Evolutionary conservation across 2,888 invertebrate species (phyloP), one percentile per base, ranked within the genome.

Genomic region (Diloba caeruleocephala): DNA sequence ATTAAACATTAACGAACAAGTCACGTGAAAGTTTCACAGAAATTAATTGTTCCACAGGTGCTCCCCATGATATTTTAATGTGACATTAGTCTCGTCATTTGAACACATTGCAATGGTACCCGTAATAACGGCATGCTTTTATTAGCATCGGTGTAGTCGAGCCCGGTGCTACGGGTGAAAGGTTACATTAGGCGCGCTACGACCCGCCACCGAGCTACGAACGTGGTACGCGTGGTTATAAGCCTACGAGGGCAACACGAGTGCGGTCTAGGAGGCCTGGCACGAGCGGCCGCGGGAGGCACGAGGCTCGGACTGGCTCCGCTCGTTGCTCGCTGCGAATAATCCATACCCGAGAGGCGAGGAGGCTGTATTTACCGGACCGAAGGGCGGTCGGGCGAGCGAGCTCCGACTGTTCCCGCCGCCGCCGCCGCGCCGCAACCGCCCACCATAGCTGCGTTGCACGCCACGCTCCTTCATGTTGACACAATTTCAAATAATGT

Each of bases 291-390:
- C 84, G 84, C 84, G 80, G 74, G 76, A 85, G 85, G 83, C 87
- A 88, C 90, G 87, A 87, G 87, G 87, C 82, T 87, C 82, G 88
- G 83, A 92, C 92, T 87, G 90, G 82, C 84, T 85, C 79, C 80
- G 86, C 79, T 83, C 79, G 78, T 79, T 78, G 83, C 76, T 84
- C 78, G 81, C 82, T 76, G 79, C 88, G 89, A 92, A 91, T 92
- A 92, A 92, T 92, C 92, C 89, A 92, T 91, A 92, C 87, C 79
- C 81, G 89, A 82, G 87, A 83, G 84, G 85, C 85, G 86, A 83
- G 88, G 89, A 89, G 90, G 90, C 89, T 89, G 89, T 90, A 84
- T 88, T 89, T 87, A 89, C 90, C 87, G 91, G 92, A 90, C 89
- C 87, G 85, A 80, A 86, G 90, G 88, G 88, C 88, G 89, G 84